Percentiles rank a stretch among this genome's conserved stretches.
phyloP scores from a whole-genome alignment of 2,888 invertebrate genomes.

The Hermaeophaga mercurialis region DNA sequence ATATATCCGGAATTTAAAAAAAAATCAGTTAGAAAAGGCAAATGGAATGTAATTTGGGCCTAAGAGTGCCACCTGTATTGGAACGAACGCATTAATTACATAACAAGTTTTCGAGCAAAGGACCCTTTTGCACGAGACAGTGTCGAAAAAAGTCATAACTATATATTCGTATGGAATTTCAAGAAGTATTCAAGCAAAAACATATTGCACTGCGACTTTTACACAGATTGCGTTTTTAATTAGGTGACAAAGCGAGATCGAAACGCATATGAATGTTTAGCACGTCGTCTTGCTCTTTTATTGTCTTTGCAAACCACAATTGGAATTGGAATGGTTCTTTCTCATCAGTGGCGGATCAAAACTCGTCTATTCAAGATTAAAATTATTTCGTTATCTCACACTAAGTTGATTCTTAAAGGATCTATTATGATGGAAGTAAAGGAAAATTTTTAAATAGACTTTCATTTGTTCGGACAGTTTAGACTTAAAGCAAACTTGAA shows the following conservation, averaged over 20 bases:
- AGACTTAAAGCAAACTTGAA: too few species aligned
- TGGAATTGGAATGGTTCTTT: slow-evolving; percentile 29
- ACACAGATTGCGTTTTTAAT: slow-evolving; percentile 49
- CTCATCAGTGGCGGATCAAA: slow-evolving; percentile 2
- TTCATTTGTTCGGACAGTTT: too few species aligned
- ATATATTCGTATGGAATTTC: slow-evolving; percentile 28
- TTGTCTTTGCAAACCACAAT: slow-evolving; percentile 42
- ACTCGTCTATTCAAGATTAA: too few species aligned
- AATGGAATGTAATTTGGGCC: too few species aligned
- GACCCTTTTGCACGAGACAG: neutral
- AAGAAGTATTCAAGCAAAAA: slow-evolving; percentile 36
- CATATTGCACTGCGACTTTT: slow-evolving; percentile 41
- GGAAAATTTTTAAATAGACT: too few species aligned
- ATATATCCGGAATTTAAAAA: too few species aligned
- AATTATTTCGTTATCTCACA: too few species aligned
- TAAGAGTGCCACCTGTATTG: too few species aligned
- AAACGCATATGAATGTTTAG: slow-evolving; percentile 49
- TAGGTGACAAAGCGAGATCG: slow-evolving; percentile 45
- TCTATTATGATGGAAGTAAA: too few species aligned
- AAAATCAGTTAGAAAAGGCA: too few species aligned
- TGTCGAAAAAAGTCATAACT: slow-evolving; percentile 32
- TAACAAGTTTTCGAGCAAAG: slow-evolving; percentile 2
- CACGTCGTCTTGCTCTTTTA: slow-evolving; percentile 45
- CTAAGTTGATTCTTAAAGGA: too few species aligned
- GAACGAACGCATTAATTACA: slow-evolving; percentile 18